phyloP scores from a whole-genome alignment of 2,113 vertebrate species.

The Podiceps cristatus region DNA sequence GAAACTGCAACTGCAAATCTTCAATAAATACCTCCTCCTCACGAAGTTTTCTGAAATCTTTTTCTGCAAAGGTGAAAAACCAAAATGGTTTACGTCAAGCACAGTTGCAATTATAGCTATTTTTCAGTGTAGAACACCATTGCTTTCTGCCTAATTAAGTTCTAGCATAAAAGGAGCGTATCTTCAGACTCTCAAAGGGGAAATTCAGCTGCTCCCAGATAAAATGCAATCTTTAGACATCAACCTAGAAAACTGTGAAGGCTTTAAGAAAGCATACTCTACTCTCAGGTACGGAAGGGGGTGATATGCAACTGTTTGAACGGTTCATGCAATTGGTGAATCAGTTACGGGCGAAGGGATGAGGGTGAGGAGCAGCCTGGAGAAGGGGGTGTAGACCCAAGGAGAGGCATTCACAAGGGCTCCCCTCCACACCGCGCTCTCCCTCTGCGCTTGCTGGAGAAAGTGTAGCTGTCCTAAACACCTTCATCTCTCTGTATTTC shows the following conservation, averaged over 20 bases:
- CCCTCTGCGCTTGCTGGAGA: not conserved
- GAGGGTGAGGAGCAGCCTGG: not conserved
- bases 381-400: too few relatives aligned
- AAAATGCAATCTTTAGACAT: not conserved
- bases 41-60: not conserved
- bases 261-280: not conserved
- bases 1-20: not conserved
- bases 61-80: not conserved
- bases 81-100: not conserved
- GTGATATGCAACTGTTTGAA: not conserved
- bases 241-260: not conserved
- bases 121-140: not conserved
- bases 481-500: not conserved
- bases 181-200: not conserved
- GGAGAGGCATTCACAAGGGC: not conserved
- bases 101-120: not conserved
- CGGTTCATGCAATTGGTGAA: not conserved
- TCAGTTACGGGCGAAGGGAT: not conserved
- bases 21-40: not conserved
- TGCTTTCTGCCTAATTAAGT: not conserved
- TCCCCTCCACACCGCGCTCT: accelerated
- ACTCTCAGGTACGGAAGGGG: not conserved
- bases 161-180: not conserved
- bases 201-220: not conserved
- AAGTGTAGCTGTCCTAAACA: not conserved